Base-by-base conservation (phyloP, 2,888 invertebrate genomes). In the Tetropium fuscum region DNA sequence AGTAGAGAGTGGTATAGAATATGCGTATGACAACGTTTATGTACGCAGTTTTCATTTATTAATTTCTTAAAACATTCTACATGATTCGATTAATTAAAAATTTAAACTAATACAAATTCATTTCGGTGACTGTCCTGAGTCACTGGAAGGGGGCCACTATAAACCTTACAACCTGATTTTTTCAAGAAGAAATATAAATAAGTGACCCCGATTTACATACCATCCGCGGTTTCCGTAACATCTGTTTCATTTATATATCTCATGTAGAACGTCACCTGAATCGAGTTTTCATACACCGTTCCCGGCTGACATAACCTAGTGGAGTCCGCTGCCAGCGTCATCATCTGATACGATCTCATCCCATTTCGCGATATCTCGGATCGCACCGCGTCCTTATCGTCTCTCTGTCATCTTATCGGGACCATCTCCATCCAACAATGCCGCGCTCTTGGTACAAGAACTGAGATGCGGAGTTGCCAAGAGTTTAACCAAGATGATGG, bases 331-430 rank as follows among this genome's bases (percentile, higher is more conserved):
- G 41, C 30, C 71, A 65, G 69, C 70, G 70, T 74, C 72, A 72
- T 70, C 70, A 71, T 72, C 68, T 67, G 76, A 76, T 75, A 75
- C 63, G 60, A 75, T 73, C 74, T 69, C 68, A 71, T 70, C 72
- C 73, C 69, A 73, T 74, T 74, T 72, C 66, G 69, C 68, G 71
- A 67, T 75, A 75, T 74, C 69, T 74, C 68, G 65, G 55, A 71
- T 69, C 74, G 72, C 73, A 63, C 68, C 69, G 71, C 64, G 60
- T 58, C 53, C 65, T 64, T 72, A 72, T 72, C 72, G 43, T 32
- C 25, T 20, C 38, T 48, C 48, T 48, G 36, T 11, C 48, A 48
- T 48, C 48, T 48, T 48, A 48, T 48, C 48, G 48, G 6, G n/a
- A 36, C 38, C 22, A 47, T 53, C 58, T 58, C 15, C 41, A 10